Evolutionary conservation across 2,797 vertebrate genomes (phyloP).

Genomic region (Trachurus trachurus): DNA sequence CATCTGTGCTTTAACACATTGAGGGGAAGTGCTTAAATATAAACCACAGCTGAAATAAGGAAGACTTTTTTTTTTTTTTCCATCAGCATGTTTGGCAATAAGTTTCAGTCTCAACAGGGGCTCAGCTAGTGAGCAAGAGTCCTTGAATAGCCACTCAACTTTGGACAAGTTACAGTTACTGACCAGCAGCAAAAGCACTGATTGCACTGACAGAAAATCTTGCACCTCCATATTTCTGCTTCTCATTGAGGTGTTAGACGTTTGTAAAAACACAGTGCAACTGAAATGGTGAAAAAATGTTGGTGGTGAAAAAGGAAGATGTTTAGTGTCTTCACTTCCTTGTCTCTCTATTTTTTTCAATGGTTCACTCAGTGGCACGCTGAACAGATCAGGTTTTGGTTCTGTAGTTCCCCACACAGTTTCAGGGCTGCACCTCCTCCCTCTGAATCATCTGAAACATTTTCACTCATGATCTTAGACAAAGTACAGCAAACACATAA

Average conservation of each 20-base stretch:
- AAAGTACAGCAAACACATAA: slow-evolving; percentile 46
- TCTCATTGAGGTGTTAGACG: slow-evolving; percentile 11
- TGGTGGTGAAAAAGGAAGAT: slow-evolving; percentile 33
- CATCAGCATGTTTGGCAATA: slow-evolving; percentile 22
- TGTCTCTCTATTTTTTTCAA: slow-evolving; percentile 6
- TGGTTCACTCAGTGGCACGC: neutral
- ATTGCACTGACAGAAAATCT: slow-evolving; percentile 18
- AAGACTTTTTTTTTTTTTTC: neutral
- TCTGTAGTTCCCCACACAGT: slow-evolving; percentile 2
- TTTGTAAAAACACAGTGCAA: slow-evolving; percentile 15
- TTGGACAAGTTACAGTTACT: slow-evolving; percentile 3
- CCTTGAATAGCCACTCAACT: slow-evolving; percentile 17
- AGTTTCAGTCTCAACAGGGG: slow-evolving; percentile 22
- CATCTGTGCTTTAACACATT: neutral
- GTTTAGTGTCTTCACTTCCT: slow-evolving; percentile 56
- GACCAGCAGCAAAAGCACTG: slow-evolving; percentile 22
- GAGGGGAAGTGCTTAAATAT: slow-evolving; percentile 12
- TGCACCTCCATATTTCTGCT: neutral
- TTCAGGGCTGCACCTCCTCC: slow-evolving; percentile 24
- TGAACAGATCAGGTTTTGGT: slow-evolving; percentile 13
- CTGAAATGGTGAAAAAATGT: slow-evolving; percentile 27
- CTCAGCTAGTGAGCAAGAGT: slow-evolving; percentile 12
- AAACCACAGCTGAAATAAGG: slow-evolving; percentile 33
- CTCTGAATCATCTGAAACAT: slow-evolving; percentile 33
- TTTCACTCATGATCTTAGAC: slow-evolving; percentile 52